Base-by-base conservation (phyloP, 1,140 invertebrate species). In the Eubasilissa regina region DNA sequence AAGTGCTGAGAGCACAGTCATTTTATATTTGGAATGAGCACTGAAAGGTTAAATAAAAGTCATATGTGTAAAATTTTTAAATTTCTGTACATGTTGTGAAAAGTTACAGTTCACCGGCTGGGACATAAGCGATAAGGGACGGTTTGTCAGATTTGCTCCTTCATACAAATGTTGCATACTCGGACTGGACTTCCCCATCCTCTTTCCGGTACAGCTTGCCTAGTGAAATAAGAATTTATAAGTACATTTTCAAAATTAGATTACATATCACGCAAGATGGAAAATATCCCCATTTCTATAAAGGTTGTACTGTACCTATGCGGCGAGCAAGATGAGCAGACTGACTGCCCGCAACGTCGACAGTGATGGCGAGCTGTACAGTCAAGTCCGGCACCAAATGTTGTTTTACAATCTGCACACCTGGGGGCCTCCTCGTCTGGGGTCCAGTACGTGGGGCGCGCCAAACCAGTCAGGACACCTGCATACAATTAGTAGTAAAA, bases 291-390 rank as follows among this genome's bases (percentile, higher is more conserved):
- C n/a, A n/a, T n/a, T n/a, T n/a, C n/a, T n/a, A n/a, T n/a, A n/a
- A 35, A 3, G 25, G 25, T 11, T 4, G 19, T n/a, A 60, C 10
- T 12, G 15, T 58, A 83, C 81, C 77, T 80, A 51, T 80, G 55
- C 9, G 81, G 81, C 15, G 81, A 83, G 77, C 81, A 83, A n/a
- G 53, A 51, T 9, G 73, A 51, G 25, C 81, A 83, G 8, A 83
- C 78, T 3, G 76, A 83, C 56, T 80, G 78, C 15, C 81, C 81
- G 45, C 81, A 83, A 44, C 73, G 58, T 21, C 81, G 58, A 48
- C 81, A 83, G 75, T 83, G 81, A 58, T 83, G 81, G 12, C 81
- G 35, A 12, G 73, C 35, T 0, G 70, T 58, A 25, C 72, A 55
- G 21, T 75, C 68, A 11, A 58, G 12, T 10, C 56, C 72, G 4